Conservation (phyloP, 1,140 invertebrate species). For the Orussus abietinus region DNA sequence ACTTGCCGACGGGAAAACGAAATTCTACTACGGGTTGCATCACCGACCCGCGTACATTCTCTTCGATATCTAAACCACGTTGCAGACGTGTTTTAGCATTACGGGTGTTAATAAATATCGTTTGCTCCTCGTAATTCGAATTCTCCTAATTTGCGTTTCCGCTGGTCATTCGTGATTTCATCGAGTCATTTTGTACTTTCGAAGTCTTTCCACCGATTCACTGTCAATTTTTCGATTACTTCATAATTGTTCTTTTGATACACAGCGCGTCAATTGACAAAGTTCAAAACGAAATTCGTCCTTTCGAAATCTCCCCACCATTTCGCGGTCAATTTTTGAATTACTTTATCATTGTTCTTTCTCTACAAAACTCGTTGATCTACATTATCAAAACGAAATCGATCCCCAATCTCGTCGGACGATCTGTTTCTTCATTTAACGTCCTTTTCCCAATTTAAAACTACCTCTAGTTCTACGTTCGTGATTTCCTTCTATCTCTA, state of each 20-base stretch:
- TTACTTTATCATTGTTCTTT: no score
- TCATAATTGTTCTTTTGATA: no score
- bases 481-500: no score
- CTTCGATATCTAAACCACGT: slow-evolving; percentile 13
- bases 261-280: no score
- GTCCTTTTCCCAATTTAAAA: no score
- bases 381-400: no score
- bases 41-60: slow-evolving; percentile 13
- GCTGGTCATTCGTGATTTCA: slow-evolving; percentile 13
- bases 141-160: slow-evolving; percentile 13
- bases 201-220: slow-evolving; percentile 10
- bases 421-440: no score
- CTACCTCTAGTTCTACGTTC: no score
- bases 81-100: slow-evolving; percentile 12
- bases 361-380: no score
- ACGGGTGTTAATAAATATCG: slow-evolving; percentile 21
- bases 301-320: slow-evolving; percentile 8
- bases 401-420: no score
- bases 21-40: slow-evolving; percentile 11
- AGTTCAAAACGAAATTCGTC: slow-evolving; percentile 14
- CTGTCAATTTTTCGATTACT: no score
- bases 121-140: slow-evolving; percentile 22
- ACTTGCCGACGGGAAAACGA: slow-evolving; percentile 3
- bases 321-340: slow-evolving; percentile 16
- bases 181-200: slow-evolving; percentile 9